These are phyloP conservation scores for Lateolabrax maculatus DNA, from an alignment of 2,797 vertebrate genomes.

Conservation along the genomic window DNA sequence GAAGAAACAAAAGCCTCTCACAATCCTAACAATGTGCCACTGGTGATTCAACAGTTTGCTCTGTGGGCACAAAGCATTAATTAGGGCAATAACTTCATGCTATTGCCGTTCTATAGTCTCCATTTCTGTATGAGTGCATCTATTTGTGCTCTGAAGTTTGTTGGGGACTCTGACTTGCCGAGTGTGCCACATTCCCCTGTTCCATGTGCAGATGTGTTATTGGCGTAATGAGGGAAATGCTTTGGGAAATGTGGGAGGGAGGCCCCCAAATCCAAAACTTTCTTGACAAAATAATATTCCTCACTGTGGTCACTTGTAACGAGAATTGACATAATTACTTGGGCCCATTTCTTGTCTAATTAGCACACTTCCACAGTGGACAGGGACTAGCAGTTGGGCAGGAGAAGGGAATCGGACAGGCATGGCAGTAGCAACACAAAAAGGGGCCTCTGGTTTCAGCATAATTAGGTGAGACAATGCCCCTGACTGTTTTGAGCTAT, in stretches of 20 bases:
- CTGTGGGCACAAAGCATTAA: conserved; percentile 87
- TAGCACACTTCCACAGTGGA: conserved; percentile 93
- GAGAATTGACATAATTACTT: conserved; percentile 93
- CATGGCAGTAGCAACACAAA: conserved; percentile 92
- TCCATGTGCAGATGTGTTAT: conserved; percentile 86
- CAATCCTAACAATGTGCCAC: conserved; percentile 73
- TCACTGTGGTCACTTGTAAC: conserved; percentile 89
- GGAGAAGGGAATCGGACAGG: conserved; percentile 92
- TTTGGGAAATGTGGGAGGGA: conserved; percentile 60
- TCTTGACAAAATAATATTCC: conserved; percentile 90
- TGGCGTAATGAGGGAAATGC: conserved; percentile 71
- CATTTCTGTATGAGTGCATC: conserved; percentile 79
- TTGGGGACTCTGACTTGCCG: conserved; percentile 68
- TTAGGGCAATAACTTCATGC: conserved; percentile 93
- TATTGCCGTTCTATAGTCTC: conserved; percentile 87
- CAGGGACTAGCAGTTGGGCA: conserved; percentile 89
- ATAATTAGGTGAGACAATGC: conserved; percentile 97
- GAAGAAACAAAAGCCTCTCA: conserved; percentile 77
- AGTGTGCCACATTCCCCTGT: conserved; percentile 82
- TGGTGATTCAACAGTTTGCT: conserved; percentile 75
- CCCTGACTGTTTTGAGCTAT: conserved; percentile 93
- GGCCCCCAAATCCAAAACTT: conserved; percentile 82
- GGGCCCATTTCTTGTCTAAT: conserved; percentile 95
- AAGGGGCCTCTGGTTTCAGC: conserved; percentile 88
- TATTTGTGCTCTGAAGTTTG: conserved; percentile 75